These are phyloP conservation scores for Rhodeus uyekii DNA, from an alignment of 2,797 vertebrate species.

Conservation along the genomic window DNA sequence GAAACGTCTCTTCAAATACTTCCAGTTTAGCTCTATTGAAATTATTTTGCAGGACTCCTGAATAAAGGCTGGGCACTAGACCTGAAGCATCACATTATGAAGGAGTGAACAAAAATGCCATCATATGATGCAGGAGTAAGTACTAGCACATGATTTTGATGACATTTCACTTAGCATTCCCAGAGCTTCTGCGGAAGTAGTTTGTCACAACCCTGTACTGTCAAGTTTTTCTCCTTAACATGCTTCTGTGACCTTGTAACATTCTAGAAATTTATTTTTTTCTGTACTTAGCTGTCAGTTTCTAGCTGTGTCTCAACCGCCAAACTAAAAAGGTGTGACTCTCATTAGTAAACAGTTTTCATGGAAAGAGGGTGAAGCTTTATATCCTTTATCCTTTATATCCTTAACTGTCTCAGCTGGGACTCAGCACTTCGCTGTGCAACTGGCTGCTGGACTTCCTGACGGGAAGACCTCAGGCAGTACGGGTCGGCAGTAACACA, in stretches of 20 bases:
- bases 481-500: no score
- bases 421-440: no score
- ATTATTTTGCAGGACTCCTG: neutral
- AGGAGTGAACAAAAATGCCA: neutral
- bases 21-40: neutral
- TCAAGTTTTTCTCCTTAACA: constrained; percentile 27
- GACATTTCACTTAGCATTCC: constrained; percentile 37
- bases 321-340: neutral
- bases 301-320: neutral
- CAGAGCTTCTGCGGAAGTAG: constrained; percentile 34
- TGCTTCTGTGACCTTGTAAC: constrained; percentile 36
- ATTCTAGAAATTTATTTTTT: constrained; percentile 19
- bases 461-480: no score
- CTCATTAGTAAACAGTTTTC: constrained; percentile 1
- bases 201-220: constrained; percentile 45
- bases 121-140: constrained; percentile 21
- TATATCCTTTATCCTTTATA: no score
- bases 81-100: neutral
- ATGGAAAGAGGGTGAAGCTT: neutral
- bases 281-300: neutral
- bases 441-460: no score
- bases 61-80: neutral
- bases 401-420: no score
- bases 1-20: neutral
- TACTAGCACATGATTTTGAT: constrained; percentile 41